These are phyloP conservation scores for Euthynnus affinis DNA, from an alignment of 2,797 vertebrate genomes.

Conservation along the genomic window DNA sequence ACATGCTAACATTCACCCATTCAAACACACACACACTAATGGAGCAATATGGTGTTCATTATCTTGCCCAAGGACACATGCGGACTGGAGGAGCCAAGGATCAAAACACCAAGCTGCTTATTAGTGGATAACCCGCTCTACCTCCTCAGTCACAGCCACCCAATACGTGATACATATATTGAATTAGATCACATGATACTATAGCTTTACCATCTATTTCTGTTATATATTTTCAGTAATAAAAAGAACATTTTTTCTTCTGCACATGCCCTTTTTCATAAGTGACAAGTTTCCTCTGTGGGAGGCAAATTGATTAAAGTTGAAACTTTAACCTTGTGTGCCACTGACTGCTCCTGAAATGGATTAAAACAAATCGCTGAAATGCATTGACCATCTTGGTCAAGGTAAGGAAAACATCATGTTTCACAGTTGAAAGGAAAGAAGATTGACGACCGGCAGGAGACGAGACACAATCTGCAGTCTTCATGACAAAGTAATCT, in stretches of 20 bases:
- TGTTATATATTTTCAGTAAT: neutral
- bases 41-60: no score
- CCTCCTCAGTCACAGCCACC: no score
- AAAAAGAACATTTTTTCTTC: neutral
- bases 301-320: neutral
- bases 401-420: neutral
- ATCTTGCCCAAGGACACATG: no score
- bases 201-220: neutral
- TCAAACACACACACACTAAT: no score
- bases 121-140: no score
- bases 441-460: neutral
- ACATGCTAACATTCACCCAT: no score
- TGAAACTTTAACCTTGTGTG: neutral
- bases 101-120: no score
- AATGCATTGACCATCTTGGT: neutral
- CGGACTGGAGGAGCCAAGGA: no score
- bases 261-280: neutral
- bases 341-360: neutral
- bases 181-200: neutral
- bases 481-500: constrained; percentile 2
- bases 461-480: neutral
- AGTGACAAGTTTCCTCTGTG: neutral
- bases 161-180: no score
- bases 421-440: neutral
- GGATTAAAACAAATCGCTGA: neutral